phyloP scores from a whole-genome alignment of 2,888 invertebrate species.

The Temnothorax ravouxi region DNA sequence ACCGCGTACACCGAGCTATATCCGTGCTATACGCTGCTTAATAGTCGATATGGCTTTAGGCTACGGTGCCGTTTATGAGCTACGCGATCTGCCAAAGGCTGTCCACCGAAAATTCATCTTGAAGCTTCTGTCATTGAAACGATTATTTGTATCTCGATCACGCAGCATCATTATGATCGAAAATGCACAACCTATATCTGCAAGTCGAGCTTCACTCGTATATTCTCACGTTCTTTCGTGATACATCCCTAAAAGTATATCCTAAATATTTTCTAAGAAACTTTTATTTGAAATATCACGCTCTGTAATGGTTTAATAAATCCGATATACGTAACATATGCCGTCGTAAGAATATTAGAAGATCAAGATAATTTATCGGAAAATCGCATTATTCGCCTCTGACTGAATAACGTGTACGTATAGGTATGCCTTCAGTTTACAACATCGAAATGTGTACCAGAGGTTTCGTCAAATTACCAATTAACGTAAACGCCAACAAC shows the following conservation, averaged over 20 bases:
- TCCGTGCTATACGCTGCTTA: conserved; percentile 80
- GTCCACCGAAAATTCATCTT: conserved; percentile 76
- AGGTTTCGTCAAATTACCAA: conserved; percentile 80
- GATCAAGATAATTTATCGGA: conserved; percentile 50
- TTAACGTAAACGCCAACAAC: conserved; percentile 81
- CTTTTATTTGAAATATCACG: neutral
- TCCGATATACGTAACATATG: neutral
- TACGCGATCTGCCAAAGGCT: conserved; percentile 79
- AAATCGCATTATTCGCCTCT: conserved; percentile 60
- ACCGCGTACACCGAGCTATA: conserved; percentile 76
- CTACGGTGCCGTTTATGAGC: conserved; percentile 81
- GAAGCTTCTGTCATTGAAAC: conserved; percentile 29
- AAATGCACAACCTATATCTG: neutral
- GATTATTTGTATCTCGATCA: conserved; percentile 18
- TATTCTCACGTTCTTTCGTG: neutral
- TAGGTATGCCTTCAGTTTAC: conserved; percentile 55
- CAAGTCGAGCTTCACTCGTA: neutral
- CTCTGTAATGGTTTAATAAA: neutral
- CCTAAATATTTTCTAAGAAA: neutral
- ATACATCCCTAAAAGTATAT: neutral
- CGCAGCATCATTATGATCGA: neutral
- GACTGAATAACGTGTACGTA: conserved; percentile 60
- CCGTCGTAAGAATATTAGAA: conserved; percentile 17
- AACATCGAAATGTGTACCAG: conserved; percentile 69
- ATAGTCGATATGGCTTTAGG: conserved; percentile 85